Percentiles rank a stretch among this genome's conserved stretches.
Evolutionary conservation across 2,113 vertebrate genomes (phyloP).

Genomic region (Romanogobio albipinnatus): DNA sequence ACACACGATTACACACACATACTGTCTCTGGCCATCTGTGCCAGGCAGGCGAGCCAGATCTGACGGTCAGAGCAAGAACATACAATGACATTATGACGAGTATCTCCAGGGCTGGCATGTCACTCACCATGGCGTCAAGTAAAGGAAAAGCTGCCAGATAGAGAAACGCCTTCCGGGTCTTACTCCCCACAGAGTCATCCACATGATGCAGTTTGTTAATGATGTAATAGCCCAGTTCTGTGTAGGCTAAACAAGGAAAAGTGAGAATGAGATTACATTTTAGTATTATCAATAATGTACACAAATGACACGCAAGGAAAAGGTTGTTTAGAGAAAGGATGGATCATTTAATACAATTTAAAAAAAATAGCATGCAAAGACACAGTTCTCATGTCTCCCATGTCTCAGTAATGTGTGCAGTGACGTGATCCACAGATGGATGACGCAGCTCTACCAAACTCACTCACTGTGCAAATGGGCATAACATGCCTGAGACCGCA

Average conservation of each 20-base stretch:
- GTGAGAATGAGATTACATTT: slow-evolving; percentile 27
- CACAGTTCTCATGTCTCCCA: background rate
- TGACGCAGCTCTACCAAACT: background rate
- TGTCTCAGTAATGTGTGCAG: background rate
- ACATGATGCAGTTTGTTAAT: slow-evolving; percentile 92
- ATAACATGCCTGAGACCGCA: background rate
- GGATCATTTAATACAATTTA: background rate
- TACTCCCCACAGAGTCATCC: slow-evolving; percentile 88
- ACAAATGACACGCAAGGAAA: background rate
- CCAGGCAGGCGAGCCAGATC: slow-evolving; percentile 5
- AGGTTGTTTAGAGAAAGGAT: background rate
- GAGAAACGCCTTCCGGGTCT: slow-evolving; percentile 87
- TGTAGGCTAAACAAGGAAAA: slow-evolving; percentile 78
- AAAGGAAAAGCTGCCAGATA: slow-evolving; percentile 90
- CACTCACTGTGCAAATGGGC: background rate
- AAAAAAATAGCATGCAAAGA: background rate
- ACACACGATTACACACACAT: slow-evolving; percentile 16
- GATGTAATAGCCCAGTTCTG: slow-evolving; percentile 88
- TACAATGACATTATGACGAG: background rate
- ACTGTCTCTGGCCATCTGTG: slow-evolving; percentile 47
- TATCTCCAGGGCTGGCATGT: background rate
- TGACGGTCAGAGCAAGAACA: background rate
- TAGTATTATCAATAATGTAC: background rate
- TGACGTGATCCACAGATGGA: slow-evolving; percentile 7
- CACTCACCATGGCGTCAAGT: slow-evolving; percentile 89